phyloP scores from a whole-genome alignment of 2,113 vertebrate species.

The Sialia sialis region DNA sequence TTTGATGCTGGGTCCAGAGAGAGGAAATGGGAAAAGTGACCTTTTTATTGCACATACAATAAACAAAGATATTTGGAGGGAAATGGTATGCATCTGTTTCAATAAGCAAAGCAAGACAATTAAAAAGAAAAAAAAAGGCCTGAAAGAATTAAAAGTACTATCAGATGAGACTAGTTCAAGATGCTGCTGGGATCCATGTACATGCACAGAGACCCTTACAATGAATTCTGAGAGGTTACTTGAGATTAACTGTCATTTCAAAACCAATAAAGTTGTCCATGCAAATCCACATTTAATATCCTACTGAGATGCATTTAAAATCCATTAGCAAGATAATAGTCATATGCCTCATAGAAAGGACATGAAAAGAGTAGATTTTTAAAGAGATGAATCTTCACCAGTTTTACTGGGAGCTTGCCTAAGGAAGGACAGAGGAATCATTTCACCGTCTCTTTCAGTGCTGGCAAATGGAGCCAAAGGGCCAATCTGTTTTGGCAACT shows the following conservation, averaged over 20 bases:
- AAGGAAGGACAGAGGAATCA: background rate
- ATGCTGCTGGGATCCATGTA: background rate
- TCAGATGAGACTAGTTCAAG: background rate
- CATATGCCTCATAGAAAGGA: constrained; percentile 8
- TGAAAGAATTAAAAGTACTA: background rate
- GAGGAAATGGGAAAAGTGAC: background rate
- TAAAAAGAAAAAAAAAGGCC: background rate
- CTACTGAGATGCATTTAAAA: constrained; percentile 49
- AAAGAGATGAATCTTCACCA: background rate
- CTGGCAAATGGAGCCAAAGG: background rate
- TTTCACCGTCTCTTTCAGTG: background rate
- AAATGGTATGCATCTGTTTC: background rate
- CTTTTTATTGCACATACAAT: background rate
- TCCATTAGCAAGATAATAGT: constrained; percentile 15
- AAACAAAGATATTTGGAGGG: background rate
- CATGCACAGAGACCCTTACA: background rate
- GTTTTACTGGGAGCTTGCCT: background rate
- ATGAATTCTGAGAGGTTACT: constrained; percentile 1
- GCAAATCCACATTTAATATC: constrained; percentile 42
- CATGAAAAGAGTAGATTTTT: constrained; percentile 12
- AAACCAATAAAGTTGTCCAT: constrained; percentile 35
- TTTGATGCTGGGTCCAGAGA: background rate
- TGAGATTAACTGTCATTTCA: constrained; percentile 30
- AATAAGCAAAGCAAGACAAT: background rate
- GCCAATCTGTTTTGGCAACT: background rate